Evolutionary conservation across 2,888 invertebrate genomes (phyloP).

Genomic region (Cerceris ruficornis): DNA sequence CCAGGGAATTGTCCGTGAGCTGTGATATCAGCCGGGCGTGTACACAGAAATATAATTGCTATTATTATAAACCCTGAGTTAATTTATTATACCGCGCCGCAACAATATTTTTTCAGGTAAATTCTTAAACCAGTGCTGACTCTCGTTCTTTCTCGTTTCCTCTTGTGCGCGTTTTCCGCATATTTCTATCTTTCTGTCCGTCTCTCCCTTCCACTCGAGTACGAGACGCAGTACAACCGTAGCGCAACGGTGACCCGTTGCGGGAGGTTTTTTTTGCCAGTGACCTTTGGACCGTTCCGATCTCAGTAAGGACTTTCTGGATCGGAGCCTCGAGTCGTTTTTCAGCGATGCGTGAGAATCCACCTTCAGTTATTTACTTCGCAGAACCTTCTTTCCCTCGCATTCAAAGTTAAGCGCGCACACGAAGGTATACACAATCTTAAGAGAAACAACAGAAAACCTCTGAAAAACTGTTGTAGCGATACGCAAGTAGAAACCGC

Average conservation of each 20-base stretch:
- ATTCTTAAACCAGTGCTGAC: background rate
- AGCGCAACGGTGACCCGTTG: too few relatives aligned
- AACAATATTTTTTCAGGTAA: too few relatives aligned
- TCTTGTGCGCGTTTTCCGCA: background rate
- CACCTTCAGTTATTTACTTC: constrained; percentile 25
- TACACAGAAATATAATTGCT: too few relatives aligned
- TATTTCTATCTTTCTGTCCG: background rate
- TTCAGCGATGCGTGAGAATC: constrained; percentile 28
- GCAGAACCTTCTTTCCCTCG: background rate
- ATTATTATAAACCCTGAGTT: too few relatives aligned
- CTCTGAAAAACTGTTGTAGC: too few relatives aligned
- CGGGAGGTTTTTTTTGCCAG: constrained; percentile 15
- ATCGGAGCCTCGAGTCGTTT: constrained; percentile 40
- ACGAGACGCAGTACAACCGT: too few relatives aligned
- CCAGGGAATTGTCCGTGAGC: too few relatives aligned
- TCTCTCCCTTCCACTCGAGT: background rate
- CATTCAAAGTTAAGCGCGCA: background rate
- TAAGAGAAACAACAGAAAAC: too few relatives aligned
- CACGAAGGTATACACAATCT: too few relatives aligned
- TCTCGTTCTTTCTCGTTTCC: background rate
- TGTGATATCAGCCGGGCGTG: too few relatives aligned
- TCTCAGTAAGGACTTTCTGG: constrained; percentile 27
- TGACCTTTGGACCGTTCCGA: constrained; percentile 23
- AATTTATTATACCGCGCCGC: too few relatives aligned
- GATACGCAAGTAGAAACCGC: background rate